Percentiles rank a stretch among this genome's conserved stretches.
These are phyloP conservation scores for Ornithoptera priamus DNA, from an alignment of 2,888 invertebrate genomes.

Conservation along the genomic window DNA sequence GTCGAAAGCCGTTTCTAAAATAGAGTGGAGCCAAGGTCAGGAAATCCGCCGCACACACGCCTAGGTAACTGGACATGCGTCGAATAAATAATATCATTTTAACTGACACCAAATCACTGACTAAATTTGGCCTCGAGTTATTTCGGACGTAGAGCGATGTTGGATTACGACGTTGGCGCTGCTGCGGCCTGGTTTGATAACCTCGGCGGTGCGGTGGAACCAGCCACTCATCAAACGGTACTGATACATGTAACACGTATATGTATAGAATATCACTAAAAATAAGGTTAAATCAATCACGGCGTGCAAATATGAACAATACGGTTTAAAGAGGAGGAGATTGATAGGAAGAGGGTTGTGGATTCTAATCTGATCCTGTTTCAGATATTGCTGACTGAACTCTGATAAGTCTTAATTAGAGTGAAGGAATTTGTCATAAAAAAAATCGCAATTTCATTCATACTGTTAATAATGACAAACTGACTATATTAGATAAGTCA, in stretches of 20 bases:
- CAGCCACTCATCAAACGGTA: not conserved
- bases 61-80: conserved; percentile 5
- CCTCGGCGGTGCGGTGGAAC: not conserved
- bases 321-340: no score
- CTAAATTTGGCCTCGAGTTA: conserved; percentile 13
- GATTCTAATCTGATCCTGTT: no score
- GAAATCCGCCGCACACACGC: conserved; percentile 40
- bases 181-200: not conserved
- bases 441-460: no score
- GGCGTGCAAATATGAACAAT: no score
- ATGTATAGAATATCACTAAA: no score
- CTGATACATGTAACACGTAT: not conserved
- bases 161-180: not conserved
- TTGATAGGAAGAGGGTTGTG: no score
- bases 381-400: no score
- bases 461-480: no score
- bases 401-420: no score
- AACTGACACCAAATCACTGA: conserved; percentile 23
- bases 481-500: no score
- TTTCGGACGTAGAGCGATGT: conserved; percentile 1
- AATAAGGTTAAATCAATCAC: no score
- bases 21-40: conserved; percentile 43
- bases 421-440: no score
- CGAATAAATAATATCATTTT: conserved; percentile 20
- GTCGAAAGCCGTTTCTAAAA: conserved; percentile 35